Base-by-base conservation (phyloP, 2,888 invertebrate genomes). In the Aethes cnicana region DNA sequence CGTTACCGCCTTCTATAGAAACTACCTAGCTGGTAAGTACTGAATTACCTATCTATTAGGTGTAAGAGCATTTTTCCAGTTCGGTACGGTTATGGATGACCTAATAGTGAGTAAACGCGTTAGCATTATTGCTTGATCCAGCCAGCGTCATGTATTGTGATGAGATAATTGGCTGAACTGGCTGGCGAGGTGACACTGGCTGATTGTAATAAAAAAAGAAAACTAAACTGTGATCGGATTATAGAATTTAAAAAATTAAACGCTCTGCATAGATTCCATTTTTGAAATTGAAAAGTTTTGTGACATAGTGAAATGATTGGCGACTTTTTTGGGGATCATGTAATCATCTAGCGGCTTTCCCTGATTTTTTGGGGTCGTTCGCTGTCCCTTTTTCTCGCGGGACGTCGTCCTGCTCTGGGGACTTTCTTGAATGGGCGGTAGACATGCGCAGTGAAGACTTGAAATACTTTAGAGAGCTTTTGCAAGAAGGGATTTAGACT, bases 371-470 rank as follows among this genome's bases (percentile, higher is more conserved):
- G 74, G 68, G 66, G 66, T 72, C 65, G 66, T 67, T 57, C 12
- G 17, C 53, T n/a, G 37, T 75, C 76, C 64, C 68, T 8, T 23
- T 79, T 58, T 11, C 61, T 30, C 78, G 48, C 61, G 47, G 59
- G 47, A 50, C 33, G 63, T 59, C 58, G 60, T 82, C 78, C 63
- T 72, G 47, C 53, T 81, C 72, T 61, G 21, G 49, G 62, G 59
- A 59, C 71, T 66, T 83, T 82, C 76, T 79, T 84, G 73, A 86
- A 87, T 85, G 82, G 74, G 69, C 63, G 62, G 69, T 68, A 77
- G 65, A 70, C 85, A 84, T 86, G 87, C 87, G 87, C 86, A 46
- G 53, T 75, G 50, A 47, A 57, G n/a, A 49, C 58, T 65, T 66
- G 49, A 39, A 52, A 52, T 26, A 46, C 33, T 46, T 52, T 17